Conservation (phyloP, 1,140 invertebrate genomes). For the Drosophila bifasciata region DNA sequence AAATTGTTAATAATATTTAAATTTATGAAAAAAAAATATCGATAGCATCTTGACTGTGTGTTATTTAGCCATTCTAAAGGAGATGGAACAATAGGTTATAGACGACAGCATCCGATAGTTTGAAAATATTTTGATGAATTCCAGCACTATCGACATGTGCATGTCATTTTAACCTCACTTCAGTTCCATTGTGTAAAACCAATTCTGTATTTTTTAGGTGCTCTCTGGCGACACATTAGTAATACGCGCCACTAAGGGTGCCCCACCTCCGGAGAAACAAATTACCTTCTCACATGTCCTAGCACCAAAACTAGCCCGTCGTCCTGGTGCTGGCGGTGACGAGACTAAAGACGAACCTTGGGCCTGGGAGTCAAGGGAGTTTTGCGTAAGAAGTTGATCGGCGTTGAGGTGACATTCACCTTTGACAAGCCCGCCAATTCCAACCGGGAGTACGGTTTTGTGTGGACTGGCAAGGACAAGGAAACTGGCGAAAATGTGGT, state of each 20-base stretch:
- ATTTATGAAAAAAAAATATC: no score
- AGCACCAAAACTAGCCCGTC: conserved; percentile 95
- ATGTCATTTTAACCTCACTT: conserved; percentile 65
- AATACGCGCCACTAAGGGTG: conserved; percentile 91
- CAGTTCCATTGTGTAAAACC: conserved; percentile 1
- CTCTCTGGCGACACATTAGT: conserved; percentile 95
- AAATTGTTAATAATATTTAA: no score
- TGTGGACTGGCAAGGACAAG: conserved; percentile 93
- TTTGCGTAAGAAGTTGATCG: conserved; percentile 96
- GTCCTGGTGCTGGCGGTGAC: conserved; percentile 87
- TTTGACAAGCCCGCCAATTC: conserved; percentile 89
- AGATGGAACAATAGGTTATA: no score
- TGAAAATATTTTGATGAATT: no score
- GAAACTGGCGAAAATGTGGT: conserved; percentile 93
- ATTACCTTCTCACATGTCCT: conserved; percentile 95
- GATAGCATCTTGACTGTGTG: no score
- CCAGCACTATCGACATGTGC: conserved; percentile 10
- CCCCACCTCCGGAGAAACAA: conserved; percentile 95
- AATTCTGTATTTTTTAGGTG: conserved; percentile 86
- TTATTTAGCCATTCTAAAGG: no score
- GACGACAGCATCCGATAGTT: no score
- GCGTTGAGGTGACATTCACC: conserved; percentile 93
- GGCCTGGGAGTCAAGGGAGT: conserved; percentile 98
- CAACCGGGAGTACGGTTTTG: conserved; percentile 93
- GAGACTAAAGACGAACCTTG: conserved; percentile 95